Evolutionary conservation across 2,888 invertebrate species (phyloP).

Genomic region (Dione vanillae): DNA sequence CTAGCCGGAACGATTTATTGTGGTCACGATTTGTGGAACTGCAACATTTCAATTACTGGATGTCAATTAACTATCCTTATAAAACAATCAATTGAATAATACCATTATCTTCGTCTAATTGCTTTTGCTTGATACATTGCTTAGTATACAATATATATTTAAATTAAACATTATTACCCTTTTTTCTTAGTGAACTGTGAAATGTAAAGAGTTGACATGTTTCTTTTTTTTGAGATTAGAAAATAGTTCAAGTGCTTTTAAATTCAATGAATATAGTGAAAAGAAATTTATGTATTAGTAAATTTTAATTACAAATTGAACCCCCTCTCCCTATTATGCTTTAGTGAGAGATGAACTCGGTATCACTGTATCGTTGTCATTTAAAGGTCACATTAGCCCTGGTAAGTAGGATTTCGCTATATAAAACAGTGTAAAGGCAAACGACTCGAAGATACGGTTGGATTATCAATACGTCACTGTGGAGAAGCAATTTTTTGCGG

Average conservation of each 20-base stretch:
- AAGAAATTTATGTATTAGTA: no score
- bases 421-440: slow-evolving; percentile 3
- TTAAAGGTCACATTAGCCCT: neutral
- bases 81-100: neutral
- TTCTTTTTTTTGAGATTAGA: no score
- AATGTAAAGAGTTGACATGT: no score
- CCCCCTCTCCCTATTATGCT: neutral
- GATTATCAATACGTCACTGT: slow-evolving; percentile 22
- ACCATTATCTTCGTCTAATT: neutral
- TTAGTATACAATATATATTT: no score
- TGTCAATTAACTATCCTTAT: slow-evolving; percentile 5
- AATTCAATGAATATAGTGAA: no score
- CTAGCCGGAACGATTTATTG: slow-evolving; percentile 26
- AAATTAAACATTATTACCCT: no score
- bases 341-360: neutral
- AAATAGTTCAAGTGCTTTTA: no score
- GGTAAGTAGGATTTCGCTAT: neutral
- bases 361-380: neutral
- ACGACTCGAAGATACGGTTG: slow-evolving; percentile 11
- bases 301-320: neutral
- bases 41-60: slow-evolving; percentile 12
- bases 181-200: no score
- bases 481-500: slow-evolving; percentile 25
- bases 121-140: no score
- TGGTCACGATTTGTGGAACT: slow-evolving; percentile 27